Evolutionary conservation across 1,140 invertebrate species (phyloP), one percentile per base, ranked within the genome.

Genomic region (Cherax destructor): DNA sequence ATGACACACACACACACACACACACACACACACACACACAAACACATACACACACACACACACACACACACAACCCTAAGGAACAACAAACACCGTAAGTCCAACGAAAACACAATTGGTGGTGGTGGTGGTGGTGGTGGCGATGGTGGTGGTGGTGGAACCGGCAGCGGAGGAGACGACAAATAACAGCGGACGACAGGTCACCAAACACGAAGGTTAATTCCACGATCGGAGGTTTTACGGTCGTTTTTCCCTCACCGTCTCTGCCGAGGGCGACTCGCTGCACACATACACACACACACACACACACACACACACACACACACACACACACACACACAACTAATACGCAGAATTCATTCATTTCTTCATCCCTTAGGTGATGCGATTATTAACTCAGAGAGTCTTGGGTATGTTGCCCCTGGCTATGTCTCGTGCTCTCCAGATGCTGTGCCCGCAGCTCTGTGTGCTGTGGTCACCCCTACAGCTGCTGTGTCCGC

Each of bases 151-250:
- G 72, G 72, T 30, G 41, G 16, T 9, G 79, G 79, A n/a, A 49
- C 21, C 30, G 7, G 41, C 9, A 50, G 79, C 18, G 78, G 49
- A 18, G n/a, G 79, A 10, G 50, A 18, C 30, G 18, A 18, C 5
- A 21, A 9, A 47, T 56, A 83, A 83, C 69, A 83, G 59, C 59
- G 69, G 3, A 5, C 69, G 49, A 83, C 59, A n/a, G 59, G 59
- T 52, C n/a, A 49, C 79, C 47, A 30, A 10, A 81, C 79, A 69
- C 56, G 59, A 47, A 83, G 81, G 81, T 65, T 83, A 83, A 83
- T 83, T 83, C 49, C 47, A 47, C 56, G 13, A 4, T 3, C 13
- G 24, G 24, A 5, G 77, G 13, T 83, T 83, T 83, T 83, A 18
- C n/a, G 3, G 81, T 11, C 5, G 13, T 65, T 65, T 65, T 65